Evolutionary conservation across 2,113 vertebrate species (phyloP), one percentile per base, ranked within the genome.

Genomic region (Noctilio leporinus): DNA sequence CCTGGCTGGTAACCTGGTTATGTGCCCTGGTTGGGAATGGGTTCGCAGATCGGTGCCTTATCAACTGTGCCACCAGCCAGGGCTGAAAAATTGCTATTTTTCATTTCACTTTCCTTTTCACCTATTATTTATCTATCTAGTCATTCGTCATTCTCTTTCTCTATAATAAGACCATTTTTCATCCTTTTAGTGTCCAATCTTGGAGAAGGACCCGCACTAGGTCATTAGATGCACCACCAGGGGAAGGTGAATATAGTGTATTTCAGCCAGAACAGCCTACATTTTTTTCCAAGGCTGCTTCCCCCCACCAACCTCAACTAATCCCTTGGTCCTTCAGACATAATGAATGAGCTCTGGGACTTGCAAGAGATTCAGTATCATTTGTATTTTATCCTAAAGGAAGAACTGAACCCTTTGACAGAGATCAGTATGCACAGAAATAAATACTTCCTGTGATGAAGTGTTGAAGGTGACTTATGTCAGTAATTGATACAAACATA

Each of bases 381-480:
- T 98, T 98, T 98, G 96, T 98, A 97, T 98, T 98, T 98, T 97
- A 97, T 98, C 94, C 95, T 98, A 97, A 97, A 98, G 97, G 97
- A 97, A 97, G 96, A 98, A 97, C 93, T 96, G 97, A 98, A 92
- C 96, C 67, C 90, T 97, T 96, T 98, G 97, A 96, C 97, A 98
- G 97, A 94, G 3, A 98, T 98, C 96, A 97, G 96, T 97, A 96
- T 97, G 97, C 97, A 97, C 97, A 98, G 97, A 98, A 98, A 98
- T 97, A 97, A 98, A 97, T 95, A 96, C 57, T 97, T 97, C 95
- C 89, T 94, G 75, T 87, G 97, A 97, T 62, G 85, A 95, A 97
- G 91, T 96, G 83, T 85, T 98, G 98, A 98, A 98, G 98, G 98
- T 98, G 98, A 98, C 98, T 97, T 98, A 89, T 45, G 26, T 89